Conservation (phyloP, 2,888 invertebrate genomes). For the Tortrix viridana region DNA sequence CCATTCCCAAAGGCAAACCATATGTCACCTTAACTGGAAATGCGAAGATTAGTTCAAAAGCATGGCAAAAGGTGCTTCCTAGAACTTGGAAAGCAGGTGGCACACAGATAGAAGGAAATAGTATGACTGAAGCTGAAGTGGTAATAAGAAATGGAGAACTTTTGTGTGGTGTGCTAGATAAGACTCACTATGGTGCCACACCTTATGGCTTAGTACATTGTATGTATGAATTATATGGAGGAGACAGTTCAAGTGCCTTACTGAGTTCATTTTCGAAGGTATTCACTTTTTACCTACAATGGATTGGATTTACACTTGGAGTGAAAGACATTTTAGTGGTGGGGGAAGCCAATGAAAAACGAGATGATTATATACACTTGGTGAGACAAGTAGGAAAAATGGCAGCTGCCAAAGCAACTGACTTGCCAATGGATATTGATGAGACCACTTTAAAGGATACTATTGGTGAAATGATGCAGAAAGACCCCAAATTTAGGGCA, state of each 20-base stretch:
- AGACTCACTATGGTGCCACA: constrained; percentile 98
- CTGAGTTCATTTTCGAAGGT: constrained; percentile 96
- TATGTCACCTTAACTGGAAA: constrained; percentile 68
- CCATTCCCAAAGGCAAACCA: constrained; percentile 88
- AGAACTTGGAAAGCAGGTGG: constrained; percentile 88
- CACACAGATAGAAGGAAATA: constrained; percentile 80
- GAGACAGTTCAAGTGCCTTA: constrained; percentile 90
- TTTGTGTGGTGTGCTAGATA: constrained; percentile 96
- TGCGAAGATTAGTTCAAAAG: constrained; percentile 80
- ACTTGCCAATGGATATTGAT: constrained; percentile 84
- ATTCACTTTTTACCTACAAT: constrained; percentile 95
- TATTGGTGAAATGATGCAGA: constrained; percentile 88
- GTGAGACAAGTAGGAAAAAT: constrained; percentile 86
- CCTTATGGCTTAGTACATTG: constrained; percentile 97
- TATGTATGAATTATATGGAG: constrained; percentile 97
- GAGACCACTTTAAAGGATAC: constrained; percentile 85
- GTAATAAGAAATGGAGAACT: constrained; percentile 95
- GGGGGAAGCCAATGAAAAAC: constrained; percentile 87
- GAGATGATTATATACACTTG: constrained; percentile 87
- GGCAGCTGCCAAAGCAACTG: constrained; percentile 88
- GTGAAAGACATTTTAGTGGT: constrained; percentile 96
- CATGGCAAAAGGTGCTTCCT: constrained; percentile 85
- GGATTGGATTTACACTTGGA: constrained; percentile 96
- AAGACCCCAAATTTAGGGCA: constrained; percentile 90
- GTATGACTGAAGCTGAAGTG: constrained; percentile 96